These are phyloP conservation scores for Dryocosmus kuriphilus DNA, from an alignment of 2,888 invertebrate species.

Conservation along the genomic window DNA sequence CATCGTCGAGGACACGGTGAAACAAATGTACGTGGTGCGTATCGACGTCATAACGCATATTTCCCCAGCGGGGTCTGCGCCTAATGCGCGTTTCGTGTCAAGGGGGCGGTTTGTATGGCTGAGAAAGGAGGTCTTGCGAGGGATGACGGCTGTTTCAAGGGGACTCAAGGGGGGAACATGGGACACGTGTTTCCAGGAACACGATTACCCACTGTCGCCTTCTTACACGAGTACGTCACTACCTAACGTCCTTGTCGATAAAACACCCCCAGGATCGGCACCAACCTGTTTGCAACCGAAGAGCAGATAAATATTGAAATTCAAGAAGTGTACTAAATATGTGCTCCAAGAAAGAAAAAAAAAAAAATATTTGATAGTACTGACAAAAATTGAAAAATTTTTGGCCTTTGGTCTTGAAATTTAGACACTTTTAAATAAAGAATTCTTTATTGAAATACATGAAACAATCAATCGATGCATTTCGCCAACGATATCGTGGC, in stretches of 20 bases:
- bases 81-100: constrained; percentile 77
- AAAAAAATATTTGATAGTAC: no score
- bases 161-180: constrained; percentile 53
- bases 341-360: neutral
- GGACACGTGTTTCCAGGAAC: constrained; percentile 73
- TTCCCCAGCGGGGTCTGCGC: constrained; percentile 61
- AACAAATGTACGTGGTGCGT: constrained; percentile 54
- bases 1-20: constrained; percentile 52
- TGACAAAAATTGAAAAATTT: no score
- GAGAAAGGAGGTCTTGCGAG: constrained; percentile 60
- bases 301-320: neutral
- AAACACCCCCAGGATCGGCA: constrained; percentile 54
- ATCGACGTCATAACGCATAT: constrained; percentile 57
- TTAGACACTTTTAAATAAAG: no score
- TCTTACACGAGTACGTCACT: constrained; percentile 69
- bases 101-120: constrained; percentile 63
- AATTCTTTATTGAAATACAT: no score
- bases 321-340: neutral
- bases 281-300: neutral
- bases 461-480: no score
- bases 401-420: no score
- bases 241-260: constrained; percentile 61
- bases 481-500: no score
- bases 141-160: constrained; percentile 51
- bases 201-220: constrained; percentile 70